These are phyloP conservation scores for Paelopatides confundens DNA, from an alignment of 53 echinoderm and acorn worm species.

Conservation along the genomic window DNA sequence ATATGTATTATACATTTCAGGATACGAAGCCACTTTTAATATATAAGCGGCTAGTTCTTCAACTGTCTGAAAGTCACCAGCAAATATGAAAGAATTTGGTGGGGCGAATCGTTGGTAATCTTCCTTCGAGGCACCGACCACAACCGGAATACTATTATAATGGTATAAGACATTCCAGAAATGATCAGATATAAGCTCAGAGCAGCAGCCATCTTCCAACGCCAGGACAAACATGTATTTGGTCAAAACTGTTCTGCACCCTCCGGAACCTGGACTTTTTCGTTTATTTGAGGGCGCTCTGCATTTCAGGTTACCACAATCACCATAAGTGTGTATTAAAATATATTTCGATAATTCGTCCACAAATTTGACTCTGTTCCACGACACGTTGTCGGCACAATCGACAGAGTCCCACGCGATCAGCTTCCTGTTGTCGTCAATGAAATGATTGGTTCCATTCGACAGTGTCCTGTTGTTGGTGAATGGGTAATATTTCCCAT, in stretches of 20 bases:
- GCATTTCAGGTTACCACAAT: conserved; percentile 3
- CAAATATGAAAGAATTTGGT: conserved; percentile 27
- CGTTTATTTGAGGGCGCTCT: not conserved
- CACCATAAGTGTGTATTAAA: not conserved
- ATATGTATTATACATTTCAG: not conserved
- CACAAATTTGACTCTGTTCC: conserved; percentile 8
- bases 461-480: not conserved
- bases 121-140: conserved; percentile 18
- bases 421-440: not conserved
- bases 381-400: not conserved
- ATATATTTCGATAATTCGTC: not conserved
- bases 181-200: not conserved
- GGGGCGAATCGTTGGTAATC: conserved; percentile 3
- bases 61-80: not conserved
- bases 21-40: not conserved
- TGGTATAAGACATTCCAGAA: conserved; percentile 15
- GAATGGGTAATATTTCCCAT: not conserved
- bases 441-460: not conserved
- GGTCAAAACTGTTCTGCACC: not conserved
- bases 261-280: not conserved
- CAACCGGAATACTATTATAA: not conserved
- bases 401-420: conserved; percentile 9
- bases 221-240: conserved; percentile 11
- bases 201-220: conserved; percentile 24
- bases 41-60: not conserved